Conservation (phyloP, 2,888 invertebrate genomes). For the Coronaproctus castanopsis region DNA sequence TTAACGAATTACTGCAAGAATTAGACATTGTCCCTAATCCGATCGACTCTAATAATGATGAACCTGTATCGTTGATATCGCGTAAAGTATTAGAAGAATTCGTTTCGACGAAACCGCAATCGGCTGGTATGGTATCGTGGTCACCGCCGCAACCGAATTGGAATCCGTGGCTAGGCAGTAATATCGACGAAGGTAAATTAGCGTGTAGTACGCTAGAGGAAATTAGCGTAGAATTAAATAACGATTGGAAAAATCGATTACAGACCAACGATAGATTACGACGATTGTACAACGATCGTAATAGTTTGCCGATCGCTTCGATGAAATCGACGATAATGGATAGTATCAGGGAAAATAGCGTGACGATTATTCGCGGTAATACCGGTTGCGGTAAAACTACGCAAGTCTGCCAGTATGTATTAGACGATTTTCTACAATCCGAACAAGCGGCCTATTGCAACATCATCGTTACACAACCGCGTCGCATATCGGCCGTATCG, state of each 20-base stretch:
- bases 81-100: constrained; percentile 40
- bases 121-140: constrained; percentile 79
- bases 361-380: constrained; percentile 81
- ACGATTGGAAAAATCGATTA: constrained; percentile 27
- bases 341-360: constrained; percentile 74
- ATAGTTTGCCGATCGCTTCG: constrained; percentile 54
- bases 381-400: constrained; percentile 93
- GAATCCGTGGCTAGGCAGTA: constrained; percentile 93
- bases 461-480: constrained; percentile 82
- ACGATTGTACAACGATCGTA: constrained; percentile 29
- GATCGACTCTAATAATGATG: background rate
- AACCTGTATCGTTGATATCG: constrained; percentile 33
- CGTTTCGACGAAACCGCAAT: constrained; percentile 37
- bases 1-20: constrained; percentile 33
- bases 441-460: constrained; percentile 84
- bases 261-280: background rate
- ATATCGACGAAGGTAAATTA: constrained; percentile 83
- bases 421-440: constrained; percentile 75
- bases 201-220: constrained; percentile 28
- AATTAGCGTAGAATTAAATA: constrained; percentile 34
- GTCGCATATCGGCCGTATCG: constrained; percentile 88
- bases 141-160: constrained; percentile 88
- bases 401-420: constrained; percentile 88
- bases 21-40: constrained; percentile 24
- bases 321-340: constrained; percentile 60